Evolutionary conservation across 2,888 invertebrate genomes (phyloP), one percentile per base, ranked within the genome.

Genomic region (Panzeria rudis): DNA sequence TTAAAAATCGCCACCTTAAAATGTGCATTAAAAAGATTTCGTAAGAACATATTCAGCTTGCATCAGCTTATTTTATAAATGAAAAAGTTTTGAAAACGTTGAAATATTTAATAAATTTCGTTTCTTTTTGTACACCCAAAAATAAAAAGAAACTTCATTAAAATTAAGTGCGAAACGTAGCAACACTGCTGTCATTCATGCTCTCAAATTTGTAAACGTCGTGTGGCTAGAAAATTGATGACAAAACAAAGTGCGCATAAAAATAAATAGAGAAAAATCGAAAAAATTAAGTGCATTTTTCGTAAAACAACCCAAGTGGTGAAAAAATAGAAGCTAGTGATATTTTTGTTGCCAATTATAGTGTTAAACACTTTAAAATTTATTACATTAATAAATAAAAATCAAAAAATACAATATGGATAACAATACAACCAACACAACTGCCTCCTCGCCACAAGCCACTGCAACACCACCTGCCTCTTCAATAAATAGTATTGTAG

Each of bases 1-100:
- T 89, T 89, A 90, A 89, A 84, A 89, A 90, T 90, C 90, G 87
- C 81, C 86, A 83, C 73, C 47, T 84, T 17, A 71, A 71, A 54
- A 35, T 69, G 54, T 52, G 50, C 29, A 52, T 76, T 54, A 54
- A 86, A 86, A 86, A 86, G 56, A 88, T 89, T 89, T 89, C 88
- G 88, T 83, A 89, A 90, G 69, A 83, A 77, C 76, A 69, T 77
- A 83, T 82, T 81, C 73, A 62, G 61, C 86, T 89, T 89, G 86
- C 88, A 86, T 87, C 86, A 89, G 68, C 82, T 50, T 56, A n/a
- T 78, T 69, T 52, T 52, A 32, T 47, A 23, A 61, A 81, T 38
- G 71, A 76, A 72, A 77, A 77, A 61, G 50, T 71, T 29, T 29
- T 69, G 11, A 79, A 75, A 50, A 59, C n/a, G 1, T 73, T 35